Base-by-base conservation (phyloP, 2,113 vertebrate species). In the Dinomys branickii region DNA sequence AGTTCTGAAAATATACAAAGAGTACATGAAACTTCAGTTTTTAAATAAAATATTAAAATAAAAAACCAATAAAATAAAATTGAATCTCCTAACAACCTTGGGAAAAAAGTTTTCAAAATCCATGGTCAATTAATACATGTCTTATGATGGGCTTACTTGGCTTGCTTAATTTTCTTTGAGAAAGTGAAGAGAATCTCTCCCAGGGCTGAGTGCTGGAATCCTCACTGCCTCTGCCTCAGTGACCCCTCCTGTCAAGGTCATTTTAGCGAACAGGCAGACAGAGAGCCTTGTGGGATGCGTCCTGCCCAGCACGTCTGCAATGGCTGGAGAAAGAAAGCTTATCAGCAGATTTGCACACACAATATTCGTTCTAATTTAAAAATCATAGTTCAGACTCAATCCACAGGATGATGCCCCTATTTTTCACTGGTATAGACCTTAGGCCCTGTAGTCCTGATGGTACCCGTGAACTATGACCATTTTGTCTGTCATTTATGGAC, bases 1-100 rank as follows among this genome's bases (percentile, higher is more conserved):
- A 85, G 26, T 77, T 96, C 75, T 52, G 14, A 81, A 93, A 78
- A 90, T n/a, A 85, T 17, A 82, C 5, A 63, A 91, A 26, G 80
- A 95, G 78, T 94, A 44, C 38, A 44, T 44, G 11, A 47, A 88
- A 88, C 52, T 87, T 85, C 17, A 26, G 35, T 38, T 84, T 75
- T 94, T 26, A 30, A 90, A 90, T 54, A 26, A 61, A 52, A 20
- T 12, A 14, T 47, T 26, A 35, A 58, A 88, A 54, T 8, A n/a
- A 77, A 19, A 61, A 61, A 73, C 33, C 5, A 7, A 50, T 41
- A 38, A 84, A 54, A 88, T 80, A 59, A 89, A 83, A 92, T 50
- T n/a, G 33, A 87, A 85, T 88, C 50, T 84, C 35, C 33, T 61
- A 67, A 89, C 26, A 89, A 41, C 30, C 26, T 78, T 81, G 20